Percentiles rank a stretch among this genome's conserved stretches.
Evolutionary conservation across 1,140 invertebrate genomes (phyloP).

Genomic region (Elysia chlorotica): DNA sequence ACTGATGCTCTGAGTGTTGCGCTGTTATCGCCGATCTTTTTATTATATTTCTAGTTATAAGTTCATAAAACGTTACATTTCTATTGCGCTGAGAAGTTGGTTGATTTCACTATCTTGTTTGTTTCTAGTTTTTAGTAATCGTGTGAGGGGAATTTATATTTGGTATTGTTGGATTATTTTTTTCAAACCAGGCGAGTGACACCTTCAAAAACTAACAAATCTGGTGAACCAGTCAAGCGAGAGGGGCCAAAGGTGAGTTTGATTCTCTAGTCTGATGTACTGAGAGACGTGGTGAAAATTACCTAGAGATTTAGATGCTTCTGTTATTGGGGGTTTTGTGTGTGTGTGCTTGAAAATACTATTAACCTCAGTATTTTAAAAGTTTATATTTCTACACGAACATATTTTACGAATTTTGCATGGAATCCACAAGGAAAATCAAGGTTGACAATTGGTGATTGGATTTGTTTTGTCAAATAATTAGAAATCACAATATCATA

Average conservation of each 20-base stretch:
- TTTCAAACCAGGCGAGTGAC: constrained; percentile 53
- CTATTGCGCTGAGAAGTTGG: background rate
- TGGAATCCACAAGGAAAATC: too few species aligned
- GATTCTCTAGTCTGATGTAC: too few species aligned
- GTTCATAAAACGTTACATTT: constrained; percentile 19
- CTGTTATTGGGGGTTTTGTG: background rate
- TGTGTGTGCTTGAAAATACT: too few species aligned
- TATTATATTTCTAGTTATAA: constrained; percentile 29
- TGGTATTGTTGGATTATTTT: constrained; percentile 7
- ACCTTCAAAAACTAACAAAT: constrained; percentile 51
- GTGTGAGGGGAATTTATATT: background rate
- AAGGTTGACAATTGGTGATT: too few species aligned
- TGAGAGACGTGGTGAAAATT: too few species aligned
- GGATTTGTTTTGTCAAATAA: too few species aligned
- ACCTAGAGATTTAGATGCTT: constrained; percentile 1
- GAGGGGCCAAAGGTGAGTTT: constrained; percentile 68
- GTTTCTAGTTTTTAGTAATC: constrained; percentile 16
- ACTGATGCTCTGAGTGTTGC: too few species aligned
- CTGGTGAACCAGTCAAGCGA: constrained; percentile 57
- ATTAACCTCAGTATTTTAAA: too few species aligned
- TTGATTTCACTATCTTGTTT: constrained; percentile 1
- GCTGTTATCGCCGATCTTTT: background rate
- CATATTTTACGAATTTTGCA: too few species aligned
- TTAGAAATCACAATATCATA: too few species aligned
- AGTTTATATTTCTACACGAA: too few species aligned